phyloP scores from a whole-genome alignment of 2,113 vertebrate genomes.

The Riparia riparia region DNA sequence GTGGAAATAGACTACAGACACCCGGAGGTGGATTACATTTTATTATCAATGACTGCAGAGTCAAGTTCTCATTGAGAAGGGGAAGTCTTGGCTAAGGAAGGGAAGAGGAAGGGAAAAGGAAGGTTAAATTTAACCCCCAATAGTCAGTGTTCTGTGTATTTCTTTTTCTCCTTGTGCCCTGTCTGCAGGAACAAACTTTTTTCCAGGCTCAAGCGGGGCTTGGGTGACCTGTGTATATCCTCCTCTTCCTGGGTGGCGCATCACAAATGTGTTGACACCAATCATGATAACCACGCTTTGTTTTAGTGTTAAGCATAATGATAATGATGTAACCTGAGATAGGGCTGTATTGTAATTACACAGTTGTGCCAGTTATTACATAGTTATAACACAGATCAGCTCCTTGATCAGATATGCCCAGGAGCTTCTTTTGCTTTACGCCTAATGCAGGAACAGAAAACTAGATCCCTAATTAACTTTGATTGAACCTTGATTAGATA shows the following conservation, averaged over 20 bases:
- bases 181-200: neutral
- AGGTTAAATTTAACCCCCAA: neutral
- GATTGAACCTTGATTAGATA: slow-evolving; percentile 73
- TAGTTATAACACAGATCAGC: slow-evolving; percentile 70
- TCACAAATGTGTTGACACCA: slow-evolving; percentile 64
- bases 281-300: slow-evolving; percentile 41
- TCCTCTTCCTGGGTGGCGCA: slow-evolving; percentile 55
- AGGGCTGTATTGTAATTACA: slow-evolving; percentile 69
- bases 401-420: slow-evolving; percentile 73
- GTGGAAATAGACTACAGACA: neutral
- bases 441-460: slow-evolving; percentile 68
- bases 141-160: neutral
- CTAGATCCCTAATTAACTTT: slow-evolving; percentile 72
- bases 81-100: neutral
- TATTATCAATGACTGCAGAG: neutral
- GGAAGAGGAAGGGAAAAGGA: neutral
- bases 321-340: slow-evolving; percentile 72
- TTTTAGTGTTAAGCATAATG: slow-evolving; percentile 57
- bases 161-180: neutral
- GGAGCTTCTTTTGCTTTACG: slow-evolving; percentile 68
- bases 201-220: neutral
- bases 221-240: slow-evolving; percentile 9
- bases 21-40: neutral
- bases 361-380: slow-evolving; percentile 73
- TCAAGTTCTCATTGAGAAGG: neutral